Conservation (phyloP, 2,113 vertebrate genomes). For the Peromyscus californicus region DNA sequence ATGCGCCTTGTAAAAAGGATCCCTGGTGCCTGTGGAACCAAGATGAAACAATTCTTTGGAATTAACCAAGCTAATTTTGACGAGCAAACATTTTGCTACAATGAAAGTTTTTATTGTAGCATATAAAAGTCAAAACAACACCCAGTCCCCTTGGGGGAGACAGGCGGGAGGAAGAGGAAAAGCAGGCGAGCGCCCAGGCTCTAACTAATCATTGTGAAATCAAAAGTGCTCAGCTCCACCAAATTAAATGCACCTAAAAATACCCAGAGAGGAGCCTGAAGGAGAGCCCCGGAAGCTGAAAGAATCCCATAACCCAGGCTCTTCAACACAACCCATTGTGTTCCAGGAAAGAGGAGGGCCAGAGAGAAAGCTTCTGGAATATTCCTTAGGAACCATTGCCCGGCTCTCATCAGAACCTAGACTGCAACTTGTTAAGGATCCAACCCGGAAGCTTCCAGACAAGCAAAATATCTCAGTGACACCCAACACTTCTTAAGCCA, state of each 20-base stretch:
- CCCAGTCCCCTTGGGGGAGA: slow-evolving; percentile 73
- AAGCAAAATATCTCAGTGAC: neutral
- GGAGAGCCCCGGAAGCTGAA: slow-evolving; percentile 61
- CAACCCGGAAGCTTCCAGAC: neutral
- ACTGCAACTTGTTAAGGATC: neutral
- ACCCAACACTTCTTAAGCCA: neutral
- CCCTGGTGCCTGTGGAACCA: slow-evolving; percentile 82
- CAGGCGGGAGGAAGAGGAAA: slow-evolving; percentile 73
- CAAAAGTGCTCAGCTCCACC: slow-evolving; percentile 71
- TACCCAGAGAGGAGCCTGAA: neutral
- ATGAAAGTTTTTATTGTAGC: slow-evolving; percentile 85
- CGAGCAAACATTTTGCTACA: slow-evolving; percentile 83
- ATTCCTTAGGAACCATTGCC: neutral
- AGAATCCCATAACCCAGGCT: neutral
- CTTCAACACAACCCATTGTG: neutral
- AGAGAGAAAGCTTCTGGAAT: slow-evolving; percentile 48
- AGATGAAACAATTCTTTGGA: slow-evolving; percentile 88
- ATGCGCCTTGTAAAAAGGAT: slow-evolving; percentile 83
- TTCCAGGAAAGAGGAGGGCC: neutral
- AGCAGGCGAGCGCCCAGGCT: neutral
- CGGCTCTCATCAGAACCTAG: neutral
- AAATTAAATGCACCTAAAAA: slow-evolving; percentile 79
- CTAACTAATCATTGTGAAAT: slow-evolving; percentile 73
- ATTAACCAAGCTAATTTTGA: slow-evolving; percentile 84
- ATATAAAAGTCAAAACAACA: slow-evolving; percentile 84